phyloP scores from a whole-genome alignment of 2,888 invertebrate genomes.

The Netelia inedita region DNA sequence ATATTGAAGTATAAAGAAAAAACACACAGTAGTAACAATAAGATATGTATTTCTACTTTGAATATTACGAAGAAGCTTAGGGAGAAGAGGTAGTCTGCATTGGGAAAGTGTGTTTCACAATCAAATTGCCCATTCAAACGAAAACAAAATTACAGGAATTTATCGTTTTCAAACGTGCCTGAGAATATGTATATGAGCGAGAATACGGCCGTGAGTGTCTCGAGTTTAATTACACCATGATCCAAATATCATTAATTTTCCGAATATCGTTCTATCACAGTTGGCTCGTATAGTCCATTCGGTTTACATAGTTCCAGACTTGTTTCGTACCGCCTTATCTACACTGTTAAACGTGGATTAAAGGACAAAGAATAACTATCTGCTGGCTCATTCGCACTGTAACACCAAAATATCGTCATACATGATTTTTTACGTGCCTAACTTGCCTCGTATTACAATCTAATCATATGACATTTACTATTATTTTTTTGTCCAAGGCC shows the following conservation, averaged over 20 bases:
- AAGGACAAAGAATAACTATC: too few relatives aligned
- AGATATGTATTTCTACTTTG: conserved; percentile 85
- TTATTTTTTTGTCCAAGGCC: conserved; percentile 53
- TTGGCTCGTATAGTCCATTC: not conserved
- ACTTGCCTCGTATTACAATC: conserved; percentile 31
- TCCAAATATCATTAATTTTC: not conserved
- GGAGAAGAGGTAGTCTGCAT: conserved; percentile 79
- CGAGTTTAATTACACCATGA: conserved; percentile 30
- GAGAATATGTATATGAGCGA: conserved; percentile 54
- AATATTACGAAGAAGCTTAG: conserved; percentile 82
- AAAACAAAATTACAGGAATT: conserved; percentile 66
- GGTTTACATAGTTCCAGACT: conserved; percentile 13
- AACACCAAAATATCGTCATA: not conserved
- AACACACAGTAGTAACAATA: conserved; percentile 80
- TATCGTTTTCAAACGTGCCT: conserved; percentile 74
- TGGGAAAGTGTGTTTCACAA: conserved; percentile 81
- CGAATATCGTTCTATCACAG: not conserved
- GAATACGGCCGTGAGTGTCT: conserved; percentile 37
- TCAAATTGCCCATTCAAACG: conserved; percentile 75
- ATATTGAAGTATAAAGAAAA: conserved; percentile 69
- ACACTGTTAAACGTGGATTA: not conserved
- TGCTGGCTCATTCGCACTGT: not conserved
- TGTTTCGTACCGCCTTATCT: not conserved
- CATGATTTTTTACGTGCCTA: conserved; percentile 21
- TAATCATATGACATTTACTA: conserved; percentile 12